Evolutionary conservation across 2,888 invertebrate species (phyloP).

Genomic region (Sinelater perroti): DNA sequence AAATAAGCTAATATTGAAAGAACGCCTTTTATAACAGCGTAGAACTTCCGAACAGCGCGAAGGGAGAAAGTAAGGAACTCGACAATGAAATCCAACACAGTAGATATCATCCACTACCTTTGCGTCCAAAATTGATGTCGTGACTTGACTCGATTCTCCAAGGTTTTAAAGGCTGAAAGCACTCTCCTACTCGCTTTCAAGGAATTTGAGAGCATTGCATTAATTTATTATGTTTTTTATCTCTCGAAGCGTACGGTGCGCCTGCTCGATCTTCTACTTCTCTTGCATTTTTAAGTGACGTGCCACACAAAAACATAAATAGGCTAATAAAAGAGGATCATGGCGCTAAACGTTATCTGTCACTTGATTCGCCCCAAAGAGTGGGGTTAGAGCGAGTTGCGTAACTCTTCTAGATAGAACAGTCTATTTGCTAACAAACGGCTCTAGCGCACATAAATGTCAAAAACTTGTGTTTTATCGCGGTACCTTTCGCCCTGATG

Average conservation of each 20-base stretch:
- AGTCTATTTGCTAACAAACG: conserved; percentile 25
- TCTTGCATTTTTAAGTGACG: neutral
- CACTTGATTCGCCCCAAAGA: too few species aligned
- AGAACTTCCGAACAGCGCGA: neutral
- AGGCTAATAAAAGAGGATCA: too few species aligned
- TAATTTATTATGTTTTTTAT: conserved; percentile 11
- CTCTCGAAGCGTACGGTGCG: neutral
- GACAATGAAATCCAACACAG: conserved; percentile 4
- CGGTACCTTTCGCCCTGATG: conserved; percentile 11
- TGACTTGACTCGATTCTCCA: conserved; percentile 6
- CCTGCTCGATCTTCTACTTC: neutral
- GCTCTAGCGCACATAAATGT: conserved; percentile 26
- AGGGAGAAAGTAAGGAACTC: neutral
- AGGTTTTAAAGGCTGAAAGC: conserved; percentile 9
- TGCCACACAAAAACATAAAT: too few species aligned
- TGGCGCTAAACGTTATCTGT: too few species aligned
- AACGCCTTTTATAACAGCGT: too few species aligned
- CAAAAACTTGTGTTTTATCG: conserved; percentile 26
- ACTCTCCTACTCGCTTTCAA: conserved; percentile 9
- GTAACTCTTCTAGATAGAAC: conserved; percentile 7
- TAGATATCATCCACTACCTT: conserved; percentile 4
- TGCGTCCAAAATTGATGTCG: conserved; percentile 13
- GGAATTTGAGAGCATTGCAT: conserved; percentile 9
- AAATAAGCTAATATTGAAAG: too few species aligned
- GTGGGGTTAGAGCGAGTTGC: too few species aligned